Conservation (phyloP, 2,888 invertebrate genomes). For the Maniola hyperantus region DNA sequence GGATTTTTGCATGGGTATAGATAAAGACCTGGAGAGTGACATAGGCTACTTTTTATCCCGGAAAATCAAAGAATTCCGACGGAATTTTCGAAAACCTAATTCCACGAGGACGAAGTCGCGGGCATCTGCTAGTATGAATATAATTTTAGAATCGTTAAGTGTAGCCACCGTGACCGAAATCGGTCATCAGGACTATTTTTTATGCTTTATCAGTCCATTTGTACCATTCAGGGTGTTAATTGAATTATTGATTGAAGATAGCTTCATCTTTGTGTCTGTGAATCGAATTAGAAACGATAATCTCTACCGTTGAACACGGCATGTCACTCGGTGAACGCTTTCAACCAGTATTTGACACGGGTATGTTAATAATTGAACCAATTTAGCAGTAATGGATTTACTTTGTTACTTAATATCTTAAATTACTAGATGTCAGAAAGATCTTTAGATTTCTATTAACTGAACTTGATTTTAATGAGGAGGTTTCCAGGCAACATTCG, state of each 20-base stretch:
- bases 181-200: too few relatives aligned
- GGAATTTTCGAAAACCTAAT: too few relatives aligned
- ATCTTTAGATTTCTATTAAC: neutral
- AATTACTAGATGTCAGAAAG: conserved; percentile 2
- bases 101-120: too few relatives aligned
- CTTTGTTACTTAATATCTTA: conserved; percentile 1
- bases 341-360: neutral
- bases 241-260: conserved; percentile 14
- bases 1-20: too few relatives aligned
- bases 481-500: too few relatives aligned
- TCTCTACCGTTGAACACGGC: conserved; percentile 8
- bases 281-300: conserved; percentile 13
- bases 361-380: conserved; percentile 12
- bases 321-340: neutral
- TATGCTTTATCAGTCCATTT: conserved; percentile 1
- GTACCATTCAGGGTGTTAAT: neutral
- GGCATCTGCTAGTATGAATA: too few relatives aligned
- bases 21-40: too few relatives aligned
- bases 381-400: neutral
- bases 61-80: too few relatives aligned
- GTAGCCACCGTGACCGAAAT: too few relatives aligned
- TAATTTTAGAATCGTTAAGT: too few relatives aligned
- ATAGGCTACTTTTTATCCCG: too few relatives aligned
- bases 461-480: neutral
- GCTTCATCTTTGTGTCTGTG: conserved; percentile 11